Conservation (phyloP, 1,140 invertebrate genomes). For the Lepidotrigona ventralis region DNA sequence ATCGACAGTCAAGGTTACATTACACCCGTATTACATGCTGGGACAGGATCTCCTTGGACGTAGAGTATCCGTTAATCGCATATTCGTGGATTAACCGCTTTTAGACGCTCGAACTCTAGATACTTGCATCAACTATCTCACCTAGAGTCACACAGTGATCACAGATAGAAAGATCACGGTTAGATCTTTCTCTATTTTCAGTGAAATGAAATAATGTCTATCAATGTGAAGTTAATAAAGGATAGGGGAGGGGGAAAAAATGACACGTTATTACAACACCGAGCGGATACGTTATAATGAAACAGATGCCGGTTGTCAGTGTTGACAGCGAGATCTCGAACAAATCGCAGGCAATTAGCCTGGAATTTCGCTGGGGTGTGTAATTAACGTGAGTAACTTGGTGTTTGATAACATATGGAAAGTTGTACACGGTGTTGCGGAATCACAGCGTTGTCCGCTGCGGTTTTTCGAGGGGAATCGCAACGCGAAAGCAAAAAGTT, state of each 20-base stretch:
- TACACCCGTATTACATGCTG: constrained; percentile 40
- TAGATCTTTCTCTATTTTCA: no score
- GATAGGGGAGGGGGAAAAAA: neutral
- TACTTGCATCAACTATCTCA: neutral
- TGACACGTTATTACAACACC: neutral
- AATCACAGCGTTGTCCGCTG: constrained; percentile 19
- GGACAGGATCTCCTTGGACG: constrained; percentile 63
- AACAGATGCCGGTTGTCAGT: neutral
- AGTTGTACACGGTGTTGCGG: constrained; percentile 12
- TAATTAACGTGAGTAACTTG: neutral
- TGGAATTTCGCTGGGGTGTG: neutral
- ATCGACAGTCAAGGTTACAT: constrained; percentile 56
- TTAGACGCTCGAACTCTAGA: constrained; percentile 4
- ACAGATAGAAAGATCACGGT: no score
- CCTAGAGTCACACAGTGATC: no score
- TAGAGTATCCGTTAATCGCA: constrained; percentile 48
- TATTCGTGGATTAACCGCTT: constrained; percentile 51
- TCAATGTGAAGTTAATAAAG: neutral
- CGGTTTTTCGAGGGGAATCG: constrained; percentile 47
- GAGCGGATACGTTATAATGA: neutral
- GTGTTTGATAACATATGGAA: constrained; percentile 24
- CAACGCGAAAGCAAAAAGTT: constrained; percentile 44
- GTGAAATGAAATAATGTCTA: no score
- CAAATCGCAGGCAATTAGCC: neutral
- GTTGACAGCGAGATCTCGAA: neutral